phyloP scores from a whole-genome alignment of 2,888 invertebrate genomes.

The Rotaria sp. region DNA sequence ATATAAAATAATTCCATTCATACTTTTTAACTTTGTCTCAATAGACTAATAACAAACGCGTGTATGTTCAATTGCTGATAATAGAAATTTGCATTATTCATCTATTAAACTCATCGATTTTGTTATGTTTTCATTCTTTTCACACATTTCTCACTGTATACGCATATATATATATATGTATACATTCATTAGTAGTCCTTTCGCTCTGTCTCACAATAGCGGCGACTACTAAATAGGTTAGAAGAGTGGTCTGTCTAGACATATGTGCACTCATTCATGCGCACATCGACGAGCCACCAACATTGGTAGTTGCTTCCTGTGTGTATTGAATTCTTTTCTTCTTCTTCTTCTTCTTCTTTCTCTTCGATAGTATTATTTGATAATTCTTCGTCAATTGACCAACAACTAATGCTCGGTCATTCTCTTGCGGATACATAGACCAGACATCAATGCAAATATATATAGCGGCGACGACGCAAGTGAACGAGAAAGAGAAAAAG shows the following conservation, averaged over 20 bases:
- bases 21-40: not conserved
- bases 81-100: not conserved
- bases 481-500: not conserved
- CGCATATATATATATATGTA: not conserved
- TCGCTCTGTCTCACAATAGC: not conserved
- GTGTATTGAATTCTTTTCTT: not conserved
- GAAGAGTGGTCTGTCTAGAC: constrained; percentile 10
- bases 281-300: constrained; percentile 10
- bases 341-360: not conserved
- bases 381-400: constrained; percentile 12
- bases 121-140: not conserved
- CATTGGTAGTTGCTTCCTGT: not conserved
- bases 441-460: not conserved
- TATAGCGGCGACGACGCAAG: not conserved
- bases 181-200: not conserved
- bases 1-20: not conserved
- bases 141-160: not conserved
- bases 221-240: not conserved
- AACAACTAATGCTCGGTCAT: not conserved
- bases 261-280: not conserved
- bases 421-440: not conserved
- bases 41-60: not conserved
- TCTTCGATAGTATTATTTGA: not conserved
- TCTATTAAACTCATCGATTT: not conserved
- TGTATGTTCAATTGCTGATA: not conserved